Base-by-base conservation (phyloP, 2,113 vertebrate species). In the Lepisosteus oculatus region DNA sequence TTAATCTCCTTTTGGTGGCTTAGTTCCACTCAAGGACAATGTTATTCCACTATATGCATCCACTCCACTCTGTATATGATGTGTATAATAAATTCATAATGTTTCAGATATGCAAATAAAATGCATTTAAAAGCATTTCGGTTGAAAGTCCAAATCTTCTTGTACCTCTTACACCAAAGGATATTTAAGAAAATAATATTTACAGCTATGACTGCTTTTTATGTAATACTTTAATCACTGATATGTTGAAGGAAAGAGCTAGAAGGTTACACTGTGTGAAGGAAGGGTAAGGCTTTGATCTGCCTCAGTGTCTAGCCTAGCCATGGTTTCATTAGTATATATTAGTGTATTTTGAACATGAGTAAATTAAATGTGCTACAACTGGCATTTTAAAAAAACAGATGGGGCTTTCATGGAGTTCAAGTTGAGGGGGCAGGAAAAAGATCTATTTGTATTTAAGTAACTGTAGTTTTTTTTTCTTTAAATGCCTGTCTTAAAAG, bases 191-290 rank as follows among this genome's bases (percentile, higher is more conserved):
- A 42, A 57, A 59, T 62, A 14, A 54, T 55, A 61, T 73, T 73
- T 62, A 45, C 14, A 41, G 59, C 41, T 54, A 4, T 17, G 44
- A 45, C 15, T 12, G 55, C 55, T 57, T 73, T 68, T 73, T 59
- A 55, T 68, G 65, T 63, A 29, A 55, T 55, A 68, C 59, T 61
- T 67, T 65, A 63, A 63, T 67, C 67, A 56, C 47, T 17, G 13
- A 65, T 62, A 42, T 63, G n/a, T 43, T 45, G 11, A 68, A 29
- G 14, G 44, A 43, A 55, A 44, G 64, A 67, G 15, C 65, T n/a
- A 29, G 3, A 13, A 61, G 71, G 64, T 29, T 42, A 43, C 43
- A 17, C 13, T 44, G 12, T 47, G 44, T 8, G 55, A 67, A 61
- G 55, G 41, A 45, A 65, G 71, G 65, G 41, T 67, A 55, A 67